A percentile compares a stretch with the other conserved stretches of the same genome.
These are phyloP conservation scores for Taurulus bubalis DNA, from an alignment of 2,113 vertebrate genomes.

Conservation along the genomic window DNA sequence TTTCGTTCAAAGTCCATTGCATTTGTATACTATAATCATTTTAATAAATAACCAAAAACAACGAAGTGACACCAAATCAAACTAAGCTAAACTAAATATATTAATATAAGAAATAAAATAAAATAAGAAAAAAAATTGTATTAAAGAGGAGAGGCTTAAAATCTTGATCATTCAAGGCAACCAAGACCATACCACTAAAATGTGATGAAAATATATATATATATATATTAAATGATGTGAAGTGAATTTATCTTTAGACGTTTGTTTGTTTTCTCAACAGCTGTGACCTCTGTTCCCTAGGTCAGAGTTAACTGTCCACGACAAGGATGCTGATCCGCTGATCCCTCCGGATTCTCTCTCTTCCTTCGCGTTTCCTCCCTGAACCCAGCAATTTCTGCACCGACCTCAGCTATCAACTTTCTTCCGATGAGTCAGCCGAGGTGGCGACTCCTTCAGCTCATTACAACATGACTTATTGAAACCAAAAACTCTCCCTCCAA, in stretches of 20 bases:
- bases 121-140: neutral
- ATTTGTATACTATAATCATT: neutral
- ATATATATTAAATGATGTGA: no score
- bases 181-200: neutral
- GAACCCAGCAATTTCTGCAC: constrained; percentile 46
- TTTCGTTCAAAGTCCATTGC: neutral
- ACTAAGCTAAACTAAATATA: neutral
- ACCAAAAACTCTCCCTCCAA: constrained; percentile 55
- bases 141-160: no score
- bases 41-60: neutral
- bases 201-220: no score
- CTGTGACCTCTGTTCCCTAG: constrained; percentile 19
- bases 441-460: constrained; percentile 60
- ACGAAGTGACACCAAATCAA: neutral
- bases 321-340: constrained; percentile 22
- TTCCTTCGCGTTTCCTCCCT: constrained; percentile 40
- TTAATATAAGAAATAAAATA: neutral
- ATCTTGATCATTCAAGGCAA: neutral
- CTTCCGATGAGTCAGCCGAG: constrained; percentile 67
- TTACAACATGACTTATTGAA: constrained; percentile 68
- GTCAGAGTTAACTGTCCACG: constrained; percentile 30
- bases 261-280: constrained; percentile 36
- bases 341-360: constrained; percentile 33
- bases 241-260: no score
- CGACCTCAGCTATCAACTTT: constrained; percentile 68